Evolutionary conservation across 2,888 invertebrate species (phyloP).

Genomic region (Netelia melanura): DNA sequence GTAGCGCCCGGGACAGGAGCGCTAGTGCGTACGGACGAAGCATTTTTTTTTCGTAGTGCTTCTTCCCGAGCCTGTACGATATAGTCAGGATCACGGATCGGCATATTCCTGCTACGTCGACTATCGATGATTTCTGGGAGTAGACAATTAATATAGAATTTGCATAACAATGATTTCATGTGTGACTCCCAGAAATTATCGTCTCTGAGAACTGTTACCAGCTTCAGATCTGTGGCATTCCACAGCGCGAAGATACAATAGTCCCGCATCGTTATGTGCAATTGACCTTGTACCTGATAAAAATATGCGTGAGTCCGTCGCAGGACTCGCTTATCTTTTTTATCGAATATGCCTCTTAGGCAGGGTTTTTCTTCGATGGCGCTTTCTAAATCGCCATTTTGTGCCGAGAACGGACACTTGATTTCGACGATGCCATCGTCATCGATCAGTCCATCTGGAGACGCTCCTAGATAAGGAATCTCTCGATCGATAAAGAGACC

Average conservation of each 20-base stretch:
- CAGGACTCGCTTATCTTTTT: constrained; percentile 40
- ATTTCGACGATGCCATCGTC: constrained; percentile 71
- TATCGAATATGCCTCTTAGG: constrained; percentile 39
- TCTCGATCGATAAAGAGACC: constrained; percentile 74
- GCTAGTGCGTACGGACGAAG: no score
- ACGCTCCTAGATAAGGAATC: constrained; percentile 68
- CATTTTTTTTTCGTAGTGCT: background rate
- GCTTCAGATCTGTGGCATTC: constrained; percentile 62
- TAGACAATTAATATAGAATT: constrained; percentile 65
- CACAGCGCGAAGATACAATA: constrained; percentile 68
- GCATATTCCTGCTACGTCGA: constrained; percentile 50
- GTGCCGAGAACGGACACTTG: constrained; percentile 68
- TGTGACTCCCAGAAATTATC: constrained; percentile 65
- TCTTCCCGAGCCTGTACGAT: constrained; percentile 49
- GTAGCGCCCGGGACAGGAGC: background rate
- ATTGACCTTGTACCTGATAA: constrained; percentile 71
- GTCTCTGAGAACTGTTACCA: constrained; percentile 54
- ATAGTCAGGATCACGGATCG: no score
- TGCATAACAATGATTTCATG: constrained; percentile 60
- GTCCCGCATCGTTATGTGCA: constrained; percentile 64
- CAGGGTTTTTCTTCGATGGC: constrained; percentile 41
- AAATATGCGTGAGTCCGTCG: constrained; percentile 63
- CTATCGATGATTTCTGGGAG: constrained; percentile 69
- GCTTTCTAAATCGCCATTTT: constrained; percentile 54
- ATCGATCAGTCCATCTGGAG: constrained; percentile 72